Percentiles rank a stretch among this genome's conserved stretches.
These are phyloP conservation scores for Megaceryle maxima DNA, from an alignment of 2,113 vertebrate genomes.

Conservation along the genomic window DNA sequence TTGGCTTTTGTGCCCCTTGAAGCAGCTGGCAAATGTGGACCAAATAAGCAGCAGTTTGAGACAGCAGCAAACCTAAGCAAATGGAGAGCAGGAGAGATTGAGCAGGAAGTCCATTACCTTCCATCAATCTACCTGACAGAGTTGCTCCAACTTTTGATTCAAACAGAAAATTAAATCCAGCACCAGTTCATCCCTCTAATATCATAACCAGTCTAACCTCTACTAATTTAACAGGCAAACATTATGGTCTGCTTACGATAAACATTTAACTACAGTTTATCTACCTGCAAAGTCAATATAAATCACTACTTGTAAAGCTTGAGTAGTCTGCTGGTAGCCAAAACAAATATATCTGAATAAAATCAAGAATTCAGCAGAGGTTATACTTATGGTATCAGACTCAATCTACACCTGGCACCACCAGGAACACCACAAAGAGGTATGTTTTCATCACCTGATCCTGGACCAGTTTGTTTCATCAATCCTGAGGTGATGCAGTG, in stretches of 20 bases:
- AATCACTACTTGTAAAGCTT: not conserved
- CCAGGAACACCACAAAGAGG: not conserved
- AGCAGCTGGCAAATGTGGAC: not conserved
- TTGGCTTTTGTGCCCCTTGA: not conserved
- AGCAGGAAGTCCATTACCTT: not conserved
- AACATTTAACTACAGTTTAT: not conserved
- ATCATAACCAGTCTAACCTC: not conserved
- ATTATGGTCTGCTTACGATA: not conserved
- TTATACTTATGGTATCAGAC: not conserved
- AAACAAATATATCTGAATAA: not conserved
- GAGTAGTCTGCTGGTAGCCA: not conserved
- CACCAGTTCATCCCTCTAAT: not conserved
- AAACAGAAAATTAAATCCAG: not conserved
- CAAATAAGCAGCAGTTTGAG: not conserved
- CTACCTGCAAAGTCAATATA: not conserved
- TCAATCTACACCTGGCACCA: not conserved
- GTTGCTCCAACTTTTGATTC: not conserved
- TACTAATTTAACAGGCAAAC: not conserved
- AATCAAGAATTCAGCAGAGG: not conserved
- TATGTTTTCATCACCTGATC: not conserved
- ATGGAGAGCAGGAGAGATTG: not conserved
- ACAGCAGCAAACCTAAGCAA: not conserved
- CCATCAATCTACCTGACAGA: not conserved
- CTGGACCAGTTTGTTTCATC: not conserved
- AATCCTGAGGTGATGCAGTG: not conserved